Evolutionary conservation across 2,113 vertebrate species (phyloP).

Genomic region (Campylomormyrus tamandua): DNA sequence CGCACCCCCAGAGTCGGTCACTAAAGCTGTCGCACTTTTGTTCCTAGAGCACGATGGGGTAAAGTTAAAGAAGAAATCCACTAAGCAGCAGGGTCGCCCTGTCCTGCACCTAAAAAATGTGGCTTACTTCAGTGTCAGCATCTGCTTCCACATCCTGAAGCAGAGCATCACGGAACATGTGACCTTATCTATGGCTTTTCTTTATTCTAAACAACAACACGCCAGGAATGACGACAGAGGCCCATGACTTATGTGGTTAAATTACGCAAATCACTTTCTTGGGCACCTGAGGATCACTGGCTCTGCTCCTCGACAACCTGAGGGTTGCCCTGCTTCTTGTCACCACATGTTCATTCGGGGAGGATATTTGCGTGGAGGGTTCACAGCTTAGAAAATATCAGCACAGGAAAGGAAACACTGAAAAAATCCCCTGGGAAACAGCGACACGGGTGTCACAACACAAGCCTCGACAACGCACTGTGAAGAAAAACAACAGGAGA

Average conservation of each 20-base stretch:
- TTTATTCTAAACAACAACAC: neutral
- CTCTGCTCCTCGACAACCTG: neutral
- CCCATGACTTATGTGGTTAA: neutral
- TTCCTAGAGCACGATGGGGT: neutral
- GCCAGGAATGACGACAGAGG: neutral
- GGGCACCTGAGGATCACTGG: neutral
- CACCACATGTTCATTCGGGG: neutral
- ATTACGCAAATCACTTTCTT: neutral
- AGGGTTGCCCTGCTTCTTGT: neutral
- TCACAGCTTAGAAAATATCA: neutral
- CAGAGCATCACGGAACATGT: neutral
- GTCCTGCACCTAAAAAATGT: neutral
- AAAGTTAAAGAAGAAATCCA: neutral
- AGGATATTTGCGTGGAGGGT: neutral
- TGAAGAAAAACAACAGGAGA: neutral
- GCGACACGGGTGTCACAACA: neutral
- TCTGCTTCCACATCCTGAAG: neutral
- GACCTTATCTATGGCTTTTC: neutral
- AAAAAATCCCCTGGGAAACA: neutral
- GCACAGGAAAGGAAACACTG: neutral
- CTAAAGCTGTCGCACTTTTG: neutral
- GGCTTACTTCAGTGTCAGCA: neutral
- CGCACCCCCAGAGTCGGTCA: neutral
- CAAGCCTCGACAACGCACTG: neutral
- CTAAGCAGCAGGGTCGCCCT: neutral